Evolutionary conservation across 2,113 vertebrate species (phyloP).

Genomic region (Centrocercus urophasianus): DNA sequence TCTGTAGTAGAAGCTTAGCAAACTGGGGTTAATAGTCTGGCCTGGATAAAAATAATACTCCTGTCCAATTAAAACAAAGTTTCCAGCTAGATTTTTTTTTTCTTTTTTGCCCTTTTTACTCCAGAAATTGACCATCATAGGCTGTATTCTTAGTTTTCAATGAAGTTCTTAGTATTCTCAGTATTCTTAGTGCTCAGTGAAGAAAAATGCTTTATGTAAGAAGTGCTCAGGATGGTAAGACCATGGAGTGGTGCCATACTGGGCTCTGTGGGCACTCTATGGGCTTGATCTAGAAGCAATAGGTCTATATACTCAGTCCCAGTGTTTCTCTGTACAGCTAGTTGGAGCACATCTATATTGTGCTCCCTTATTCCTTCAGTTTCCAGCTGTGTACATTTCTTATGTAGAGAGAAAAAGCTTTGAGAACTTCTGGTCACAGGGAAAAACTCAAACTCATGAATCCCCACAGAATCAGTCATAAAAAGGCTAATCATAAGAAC

Average conservation of each 20-base stretch:
- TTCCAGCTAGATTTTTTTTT: not conserved
- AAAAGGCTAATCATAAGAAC: not conserved
- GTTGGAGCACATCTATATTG: not conserved
- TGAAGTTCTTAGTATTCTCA: no score
- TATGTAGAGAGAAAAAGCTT: not conserved
- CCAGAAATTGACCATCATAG: not conserved
- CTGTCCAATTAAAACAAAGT: not conserved
- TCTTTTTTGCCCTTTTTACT: not conserved
- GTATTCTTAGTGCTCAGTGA: not conserved
- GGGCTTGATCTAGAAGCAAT: not conserved
- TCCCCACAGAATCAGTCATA: not conserved
- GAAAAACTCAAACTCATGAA: not conserved
- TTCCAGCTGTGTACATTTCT: not conserved
- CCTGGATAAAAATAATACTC: not conserved
- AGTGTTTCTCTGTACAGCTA: not conserved
- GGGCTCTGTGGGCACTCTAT: not conserved
- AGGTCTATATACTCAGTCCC: not conserved
- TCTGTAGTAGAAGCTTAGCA: not conserved
- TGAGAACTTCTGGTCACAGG: not conserved
- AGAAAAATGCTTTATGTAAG: not conserved
- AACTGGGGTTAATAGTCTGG: not conserved
- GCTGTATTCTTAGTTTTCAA: not conserved
- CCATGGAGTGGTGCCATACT: fast-evolving
- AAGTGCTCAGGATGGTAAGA: not conserved
- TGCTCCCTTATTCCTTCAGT: not conserved